phyloP scores from a whole-genome alignment of 2,888 invertebrate species.

The Phrixothrix hirtus region DNA sequence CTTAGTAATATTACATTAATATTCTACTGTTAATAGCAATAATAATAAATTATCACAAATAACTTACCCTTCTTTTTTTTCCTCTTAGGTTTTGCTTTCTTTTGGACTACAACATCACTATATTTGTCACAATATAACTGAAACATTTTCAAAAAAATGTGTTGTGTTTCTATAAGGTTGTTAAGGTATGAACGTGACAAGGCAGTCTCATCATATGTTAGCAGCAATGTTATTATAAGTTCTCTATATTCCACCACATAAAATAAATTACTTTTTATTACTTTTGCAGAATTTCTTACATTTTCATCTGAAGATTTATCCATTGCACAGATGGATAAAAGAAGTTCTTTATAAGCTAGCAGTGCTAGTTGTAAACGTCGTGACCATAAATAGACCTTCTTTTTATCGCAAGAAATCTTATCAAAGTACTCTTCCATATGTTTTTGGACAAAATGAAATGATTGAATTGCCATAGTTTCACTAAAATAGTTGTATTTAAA shows the following conservation, averaged over 20 bases:
- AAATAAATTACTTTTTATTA: constrained; percentile 89
- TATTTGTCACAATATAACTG: constrained; percentile 70
- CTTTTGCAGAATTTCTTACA: constrained; percentile 78
- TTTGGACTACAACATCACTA: constrained; percentile 70
- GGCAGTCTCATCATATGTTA: constrained; percentile 81
- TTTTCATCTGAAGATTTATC: constrained; percentile 72
- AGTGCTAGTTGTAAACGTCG: constrained; percentile 84
- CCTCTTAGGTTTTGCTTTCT: constrained; percentile 58
- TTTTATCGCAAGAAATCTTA: constrained; percentile 84
- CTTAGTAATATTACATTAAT: no score
- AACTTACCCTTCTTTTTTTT: constrained; percentile 57
- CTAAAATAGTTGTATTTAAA: constrained; percentile 66
- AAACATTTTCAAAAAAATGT: constrained; percentile 89
- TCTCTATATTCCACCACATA: constrained; percentile 95
- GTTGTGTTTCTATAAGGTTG: constrained; percentile 87
- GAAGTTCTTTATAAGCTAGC: constrained; percentile 78
- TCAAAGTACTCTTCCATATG: constrained; percentile 86
- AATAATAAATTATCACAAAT: constrained; percentile 13
- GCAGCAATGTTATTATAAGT: constrained; percentile 77
- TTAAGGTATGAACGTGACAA: constrained; percentile 83
- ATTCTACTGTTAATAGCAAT: no score
- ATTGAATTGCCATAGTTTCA: constrained; percentile 89
- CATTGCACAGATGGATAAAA: constrained; percentile 81
- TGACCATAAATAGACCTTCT: constrained; percentile 80
- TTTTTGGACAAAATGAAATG: constrained; percentile 93